Evolutionary conservation across 2,888 invertebrate genomes (phyloP), one percentile per base, ranked within the genome.

Genomic region (Dysmachus trigonus): DNA sequence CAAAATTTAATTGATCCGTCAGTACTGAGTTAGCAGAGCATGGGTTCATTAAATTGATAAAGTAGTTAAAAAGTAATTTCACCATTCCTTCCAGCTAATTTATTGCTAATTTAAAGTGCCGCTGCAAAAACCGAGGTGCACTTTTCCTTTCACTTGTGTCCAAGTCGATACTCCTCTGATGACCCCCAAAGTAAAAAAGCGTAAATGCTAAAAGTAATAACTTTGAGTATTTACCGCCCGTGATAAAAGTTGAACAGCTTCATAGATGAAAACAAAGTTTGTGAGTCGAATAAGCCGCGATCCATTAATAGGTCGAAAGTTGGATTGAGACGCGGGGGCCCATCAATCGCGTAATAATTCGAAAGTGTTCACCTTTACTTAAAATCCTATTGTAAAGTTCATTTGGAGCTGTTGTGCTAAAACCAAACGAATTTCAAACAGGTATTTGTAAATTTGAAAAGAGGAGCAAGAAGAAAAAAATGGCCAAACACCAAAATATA

Each of bases 371-470:
- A 53, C 53, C 81, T 81, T 53, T 33, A 7, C 47, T 47, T 30
- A 22, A 10, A n/a, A 62, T 47, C 62, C 81, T 35, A 81, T 18
- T 62, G 81, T 53, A 62, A 62, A 81, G 81, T 35, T 53, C 33
- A 33, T 33, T 18, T 81, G 51, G 27, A 53, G 62, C 18, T 53
- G 30, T 18, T 73, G 53, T 81, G 81, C 81, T 35, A 81, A 81
- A 53, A 53, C 53, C 33, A 81, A 81, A 81, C 33, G 81, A 53
- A 53, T 53, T 53, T 33, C 81, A 81, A 81, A 81, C 81, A 81
- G 81, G 81, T 81, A 81, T 81, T 81, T 62, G 81, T 81, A 30
- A 81, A 81, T 81, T 81, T 81, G 51, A 81, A 81, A 62, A 62
- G 62, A 62, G 62, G 22, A 62, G 62, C 10, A 18, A 41, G n/a